Evolutionary conservation across 1,140 invertebrate species (phyloP).

Genomic region (Drosophila cardini): DNA sequence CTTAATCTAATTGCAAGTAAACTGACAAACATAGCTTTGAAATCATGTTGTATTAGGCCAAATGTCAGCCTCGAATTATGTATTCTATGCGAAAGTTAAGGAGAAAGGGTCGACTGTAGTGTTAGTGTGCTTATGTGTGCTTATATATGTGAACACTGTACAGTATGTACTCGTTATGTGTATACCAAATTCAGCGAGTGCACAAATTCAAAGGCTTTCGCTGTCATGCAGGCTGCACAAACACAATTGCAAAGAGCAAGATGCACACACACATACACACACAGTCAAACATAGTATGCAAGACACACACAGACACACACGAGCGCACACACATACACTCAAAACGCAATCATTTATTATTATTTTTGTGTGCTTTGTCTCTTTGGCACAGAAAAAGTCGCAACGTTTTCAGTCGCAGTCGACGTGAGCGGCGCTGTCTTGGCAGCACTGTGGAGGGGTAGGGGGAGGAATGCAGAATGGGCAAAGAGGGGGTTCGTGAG

Average conservation of each 20-base stretch:
- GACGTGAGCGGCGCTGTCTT: slow-evolving; percentile 17
- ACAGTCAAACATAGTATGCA: slow-evolving; percentile 14
- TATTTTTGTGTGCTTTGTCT: slow-evolving; percentile 83
- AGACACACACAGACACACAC: slow-evolving; percentile 26
- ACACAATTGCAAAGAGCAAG: slow-evolving; percentile 63
- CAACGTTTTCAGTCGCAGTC: slow-evolving; percentile 38
- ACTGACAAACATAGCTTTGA: slow-evolving; percentile 34
- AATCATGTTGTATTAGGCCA: slow-evolving; percentile 29
- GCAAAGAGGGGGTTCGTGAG: neutral
- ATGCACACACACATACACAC: slow-evolving; percentile 45
- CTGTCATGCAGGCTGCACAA: slow-evolving; percentile 75
- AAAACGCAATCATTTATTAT: slow-evolving; percentile 80
- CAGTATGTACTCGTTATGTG: slow-evolving; percentile 18
- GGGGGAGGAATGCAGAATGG: neutral
- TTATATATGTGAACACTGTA: neutral
- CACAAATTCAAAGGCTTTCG: slow-evolving; percentile 68
- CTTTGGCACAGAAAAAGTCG: slow-evolving; percentile 82
- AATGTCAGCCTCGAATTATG: slow-evolving; percentile 36
- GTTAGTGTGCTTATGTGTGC: slow-evolving; percentile 10
- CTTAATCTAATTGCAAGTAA: slow-evolving; percentile 62
- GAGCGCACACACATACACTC: slow-evolving; percentile 32
- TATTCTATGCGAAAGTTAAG: slow-evolving; percentile 34
- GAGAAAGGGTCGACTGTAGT: slow-evolving; percentile 1
- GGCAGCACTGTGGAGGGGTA: neutral
- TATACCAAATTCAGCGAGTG: slow-evolving; percentile 58